Evolutionary conservation across 1,140 invertebrate species (phyloP), one percentile per base, ranked within the genome.

Genomic region (Tetramorium simillimum): DNA sequence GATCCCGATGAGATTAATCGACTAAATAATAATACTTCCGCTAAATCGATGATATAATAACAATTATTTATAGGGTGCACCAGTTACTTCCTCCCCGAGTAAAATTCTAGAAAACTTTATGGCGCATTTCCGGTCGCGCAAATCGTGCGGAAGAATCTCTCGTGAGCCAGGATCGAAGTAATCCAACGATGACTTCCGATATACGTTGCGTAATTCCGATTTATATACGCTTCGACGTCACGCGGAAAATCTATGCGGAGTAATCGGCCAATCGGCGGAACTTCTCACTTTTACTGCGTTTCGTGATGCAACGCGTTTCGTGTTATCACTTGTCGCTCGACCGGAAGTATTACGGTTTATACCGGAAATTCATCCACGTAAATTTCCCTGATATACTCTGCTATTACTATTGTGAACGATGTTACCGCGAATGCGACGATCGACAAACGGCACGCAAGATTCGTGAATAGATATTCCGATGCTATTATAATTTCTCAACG

Each of bases 241-340:
- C 46, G n/a, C 65, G 81, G 2, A 46, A 76, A 67, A 78, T 78
- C 28, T 78, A 63, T 85, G 82, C 46, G 43, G 62, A 85, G 14
- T 56, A 46, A 85, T 78, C 62, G 60, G 46, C 46, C 82, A 65
- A 85, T 78, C 73, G 82, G 82, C 82, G 82, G 82, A 85, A 85
- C 82, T 85, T 85, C 73, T 85, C 73, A 78, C 82, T 85, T 85
- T 85, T 85, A 85, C 82, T 56, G 62, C 14, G n/a, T n/a, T n/a
- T 63, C 72, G 62, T 78, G 82, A 78, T 63, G 82, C 37, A 85
- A 85, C 18, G n/a, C 24, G 73, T 78, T 85, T 85, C 82, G 60
- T 84, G 81, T 85, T 76, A 85, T 78, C 82, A 65, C 43, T 63
- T n/a, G 60, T 77, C 73, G 12, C 21, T 51, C 10, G 62, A 43